A percentile compares a stretch with the other conserved stretches of the same genome.
These are phyloP conservation scores for Spialia ferax DNA, from an alignment of 2,888 invertebrate species.

Conservation along the genomic window DNA sequence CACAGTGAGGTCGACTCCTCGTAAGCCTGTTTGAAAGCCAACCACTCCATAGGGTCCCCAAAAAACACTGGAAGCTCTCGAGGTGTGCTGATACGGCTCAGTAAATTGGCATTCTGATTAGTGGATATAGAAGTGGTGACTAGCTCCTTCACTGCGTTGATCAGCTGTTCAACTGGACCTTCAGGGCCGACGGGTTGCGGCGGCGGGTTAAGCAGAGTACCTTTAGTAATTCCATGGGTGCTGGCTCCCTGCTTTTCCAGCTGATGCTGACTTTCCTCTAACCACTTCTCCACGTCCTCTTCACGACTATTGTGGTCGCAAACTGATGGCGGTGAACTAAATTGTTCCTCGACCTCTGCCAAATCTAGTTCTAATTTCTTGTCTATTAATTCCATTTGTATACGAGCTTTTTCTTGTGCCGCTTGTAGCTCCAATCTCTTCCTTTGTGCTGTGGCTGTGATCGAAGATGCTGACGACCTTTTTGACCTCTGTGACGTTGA, in stretches of 20 bases:
- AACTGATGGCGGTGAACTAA: neutral
- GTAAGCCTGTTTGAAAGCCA: constrained; percentile 47
- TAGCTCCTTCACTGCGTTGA: neutral
- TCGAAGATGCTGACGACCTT: neutral
- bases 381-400: neutral
- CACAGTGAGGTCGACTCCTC: constrained; percentile 47
- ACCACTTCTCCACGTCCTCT: neutral
- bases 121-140: neutral
- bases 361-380: neutral
- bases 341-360: neutral
- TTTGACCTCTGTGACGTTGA: too few relatives aligned
- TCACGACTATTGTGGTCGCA: neutral
- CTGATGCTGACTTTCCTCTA: neutral
- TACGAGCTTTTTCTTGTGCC: neutral
- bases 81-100: neutral
- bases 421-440: neutral
- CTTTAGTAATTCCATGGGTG: neutral
- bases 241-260: neutral
- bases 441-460: neutral
- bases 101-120: neutral
- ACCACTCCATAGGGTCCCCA: constrained; percentile 50
- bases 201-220: constrained; percentile 1
- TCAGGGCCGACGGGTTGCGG: constrained; percentile 10
- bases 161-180: constrained; percentile 28
- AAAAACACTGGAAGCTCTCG: constrained; percentile 7